Base-by-base conservation (phyloP, 2,113 vertebrate species). In the Candoia aspera region DNA sequence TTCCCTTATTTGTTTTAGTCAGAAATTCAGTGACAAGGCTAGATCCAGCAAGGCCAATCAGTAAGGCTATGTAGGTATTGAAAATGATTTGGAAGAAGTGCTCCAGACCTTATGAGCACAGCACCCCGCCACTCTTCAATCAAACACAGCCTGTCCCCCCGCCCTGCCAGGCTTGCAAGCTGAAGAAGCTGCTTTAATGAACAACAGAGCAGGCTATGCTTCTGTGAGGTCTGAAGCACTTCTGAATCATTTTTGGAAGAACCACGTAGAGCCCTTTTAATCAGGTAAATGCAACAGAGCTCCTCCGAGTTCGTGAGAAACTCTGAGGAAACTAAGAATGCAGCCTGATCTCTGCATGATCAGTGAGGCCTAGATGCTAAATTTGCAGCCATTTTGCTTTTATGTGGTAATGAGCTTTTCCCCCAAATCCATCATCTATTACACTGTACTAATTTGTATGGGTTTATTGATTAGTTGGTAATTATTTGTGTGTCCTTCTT, bases 391-490 rank as follows among this genome's bases (percentile, higher is more conserved):
- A 29, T 46, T 91, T 91, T 46, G 24, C 37, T 46, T 93, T 93
- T 60, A 46, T 2, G 33, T 26, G 57, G 92, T 95, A 90, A 64
- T 24, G 33, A 84, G 83, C 73, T 17, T 12, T 92, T 60, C 60
- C 24, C 24, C 60, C 24, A 62, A 62, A 62, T 62, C 60, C 24
- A 62, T 62, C 60, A 62, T 10, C 23, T 62, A 62, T 9, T 62
- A 62, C 26, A 59, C 2, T 68, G 2, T 68, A 13, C n/a, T 88
- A 23, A 84, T 93, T 96, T 90, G 92, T 90, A 88, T 86, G 91
- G 53, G 13, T 62, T 93, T 93, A 97, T 94, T 0, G 55, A 96
- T 93, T 92, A 62, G 49, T 46, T 91, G 54, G 84, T 95, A 94
- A 96, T 91, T 92, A 92, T 88, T 91, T 93, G 92, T 90, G 85